phyloP scores from a whole-genome alignment of 2,113 vertebrate genomes.

The Amazona vittata region DNA sequence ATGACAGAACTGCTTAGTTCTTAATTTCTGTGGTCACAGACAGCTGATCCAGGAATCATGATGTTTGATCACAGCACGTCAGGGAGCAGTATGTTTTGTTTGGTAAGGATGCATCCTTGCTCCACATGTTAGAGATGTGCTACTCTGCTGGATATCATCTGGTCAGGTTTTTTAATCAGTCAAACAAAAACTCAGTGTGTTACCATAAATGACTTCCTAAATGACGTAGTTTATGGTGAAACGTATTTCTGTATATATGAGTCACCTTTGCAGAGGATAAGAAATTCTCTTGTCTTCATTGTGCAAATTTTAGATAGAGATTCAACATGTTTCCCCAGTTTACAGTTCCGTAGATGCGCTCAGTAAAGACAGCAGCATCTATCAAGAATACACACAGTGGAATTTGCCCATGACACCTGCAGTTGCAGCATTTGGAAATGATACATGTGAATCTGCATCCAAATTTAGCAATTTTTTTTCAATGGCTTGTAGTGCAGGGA shows the following conservation, averaged over 20 bases:
- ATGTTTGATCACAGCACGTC: not conserved
- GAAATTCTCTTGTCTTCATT: constrained; percentile 1
- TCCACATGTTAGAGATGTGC: fast-evolving
- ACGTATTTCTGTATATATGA: constrained; percentile 44
- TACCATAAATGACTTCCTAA: constrained; percentile 27
- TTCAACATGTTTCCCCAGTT: not conserved
- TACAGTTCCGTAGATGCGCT: not conserved
- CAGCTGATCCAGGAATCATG: not conserved
- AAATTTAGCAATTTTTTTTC: not conserved
- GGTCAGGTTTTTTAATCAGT: not conserved
- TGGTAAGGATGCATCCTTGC: not conserved
- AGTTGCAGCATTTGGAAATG: not conserved
- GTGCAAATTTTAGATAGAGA: not conserved
- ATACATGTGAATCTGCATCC: not conserved
- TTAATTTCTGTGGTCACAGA: not conserved
- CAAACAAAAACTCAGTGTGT: not conserved
- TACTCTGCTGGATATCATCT: not conserved
- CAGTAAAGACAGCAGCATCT: not conserved
- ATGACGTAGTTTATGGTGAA: constrained; percentile 16
- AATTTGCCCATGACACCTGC: not conserved
- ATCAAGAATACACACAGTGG: not conserved
- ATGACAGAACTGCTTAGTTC: not conserved
- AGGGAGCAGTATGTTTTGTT: not conserved
- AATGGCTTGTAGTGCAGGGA: not conserved
- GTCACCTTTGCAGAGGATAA: constrained; percentile 10